Evolutionary conservation across 1,140 invertebrate genomes (phyloP).

Genomic region (Heliothis virescens): DNA sequence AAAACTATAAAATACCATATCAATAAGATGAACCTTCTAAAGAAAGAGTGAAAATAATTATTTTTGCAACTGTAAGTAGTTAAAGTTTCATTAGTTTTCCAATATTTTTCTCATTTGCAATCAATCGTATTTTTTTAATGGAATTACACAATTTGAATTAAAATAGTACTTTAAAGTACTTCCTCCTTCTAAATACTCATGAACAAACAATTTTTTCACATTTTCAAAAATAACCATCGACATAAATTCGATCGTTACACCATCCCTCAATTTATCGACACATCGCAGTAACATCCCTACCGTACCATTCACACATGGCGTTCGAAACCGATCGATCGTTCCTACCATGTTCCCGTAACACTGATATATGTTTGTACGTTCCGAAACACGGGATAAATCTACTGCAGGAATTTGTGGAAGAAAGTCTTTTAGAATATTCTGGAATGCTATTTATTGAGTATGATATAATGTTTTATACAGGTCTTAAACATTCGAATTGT

Average conservation of each 20-base stretch:
- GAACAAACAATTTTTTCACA: not conserved
- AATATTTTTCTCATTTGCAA: too few species aligned
- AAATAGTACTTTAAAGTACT: too few species aligned
- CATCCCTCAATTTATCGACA: constrained; percentile 47
- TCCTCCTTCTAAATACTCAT: too few species aligned
- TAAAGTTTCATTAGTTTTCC: too few species aligned
- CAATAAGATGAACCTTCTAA: too few species aligned
- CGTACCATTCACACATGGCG: constrained; percentile 63
- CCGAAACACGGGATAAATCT: not conserved
- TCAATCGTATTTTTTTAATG: not conserved
- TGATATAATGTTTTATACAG: too few species aligned
- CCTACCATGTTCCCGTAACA: constrained; percentile 5
- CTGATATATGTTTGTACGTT: not conserved
- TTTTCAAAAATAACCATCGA: not conserved
- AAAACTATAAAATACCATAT: too few species aligned
- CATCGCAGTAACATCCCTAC: constrained; percentile 51
- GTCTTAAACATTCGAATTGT: too few species aligned
- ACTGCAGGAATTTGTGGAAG: not conserved
- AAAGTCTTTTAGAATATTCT: not conserved
- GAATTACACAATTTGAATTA: too few species aligned
- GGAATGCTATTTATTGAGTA: too few species aligned
- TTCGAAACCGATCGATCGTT: constrained; percentile 70
- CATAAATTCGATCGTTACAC: not conserved
- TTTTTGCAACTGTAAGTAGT: too few species aligned
- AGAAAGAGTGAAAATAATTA: too few species aligned